Base-by-base conservation (phyloP, 2,113 vertebrate genomes). In the Peromyscus maniculatus region DNA sequence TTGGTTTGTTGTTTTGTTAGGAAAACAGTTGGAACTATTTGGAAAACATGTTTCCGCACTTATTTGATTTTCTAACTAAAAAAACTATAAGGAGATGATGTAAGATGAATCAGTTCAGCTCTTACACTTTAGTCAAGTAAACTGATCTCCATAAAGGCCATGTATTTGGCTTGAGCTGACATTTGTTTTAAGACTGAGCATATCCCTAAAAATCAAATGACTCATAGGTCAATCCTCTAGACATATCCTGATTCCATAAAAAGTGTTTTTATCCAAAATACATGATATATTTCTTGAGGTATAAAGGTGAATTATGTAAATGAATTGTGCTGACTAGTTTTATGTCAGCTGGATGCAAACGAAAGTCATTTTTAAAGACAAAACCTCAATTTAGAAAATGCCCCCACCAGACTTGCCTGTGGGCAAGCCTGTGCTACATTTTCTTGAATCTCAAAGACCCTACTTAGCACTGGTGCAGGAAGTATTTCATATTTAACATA, bases 101-200 rank as follows among this genome's bases (percentile, higher is more conserved):
- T 79, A 24, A 36, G 67, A 88, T 88, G 86, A 88, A n/a, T 88
- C 49, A 62, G 64, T 88, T 9, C 28, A 66, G 49, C 39, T 86
- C 28, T 92, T 91, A 71, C 59, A 66, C 92, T 66, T 93, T 89
- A 80, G 39, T 94, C 57, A 72, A 55, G 67, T 86, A 87, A 92
- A 75, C 33, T 93, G 26, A 83, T 89, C 39, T 96, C n/a, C 52
- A 82, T 93, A 89, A 91, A 94, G 28, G 80, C 66, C 55, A 49
- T 93, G 69, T 74, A 57, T 96, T 87, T 91, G 62, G 31, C 26
- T 91, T 86, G 21, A 24, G 43, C 21, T 93, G 72, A 19, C 55
- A 57, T 97, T 96, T 94, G n/a, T 94, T 78, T 93, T 64, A 86
- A 94, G 17, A 49, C 64, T 67, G 9, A 95, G 67, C 69, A 75